These are phyloP conservation scores for Drosophila jambulina DNA, from an alignment of 1,140 invertebrate species.

Conservation along the genomic window DNA sequence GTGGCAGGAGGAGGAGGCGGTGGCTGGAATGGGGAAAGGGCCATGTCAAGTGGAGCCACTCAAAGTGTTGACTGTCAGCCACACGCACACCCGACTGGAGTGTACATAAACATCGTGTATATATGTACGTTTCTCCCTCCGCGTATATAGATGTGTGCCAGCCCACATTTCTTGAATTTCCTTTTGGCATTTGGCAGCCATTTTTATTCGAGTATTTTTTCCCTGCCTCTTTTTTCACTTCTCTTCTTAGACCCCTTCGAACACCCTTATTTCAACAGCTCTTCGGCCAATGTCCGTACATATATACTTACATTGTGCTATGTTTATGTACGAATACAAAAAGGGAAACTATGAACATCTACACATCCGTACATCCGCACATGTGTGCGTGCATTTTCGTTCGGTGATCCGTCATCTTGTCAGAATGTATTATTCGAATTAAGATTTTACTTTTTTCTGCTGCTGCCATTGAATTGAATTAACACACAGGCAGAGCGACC, in stretches of 20 bases:
- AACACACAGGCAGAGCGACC: conserved; percentile 53
- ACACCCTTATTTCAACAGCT: conserved; percentile 74
- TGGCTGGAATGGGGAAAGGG: conserved; percentile 26
- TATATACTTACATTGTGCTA: conserved; percentile 19
- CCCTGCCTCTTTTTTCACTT: not conserved
- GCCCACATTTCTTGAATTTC: conserved; percentile 57
- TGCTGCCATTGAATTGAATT: conserved; percentile 83
- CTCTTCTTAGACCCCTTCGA: conserved; percentile 52
- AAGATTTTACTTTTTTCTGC: conserved; percentile 83
- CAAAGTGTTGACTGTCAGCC: conserved; percentile 80
- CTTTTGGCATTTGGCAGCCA: conserved; percentile 72
- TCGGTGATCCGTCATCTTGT: conserved; percentile 85
- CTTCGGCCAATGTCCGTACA: conserved; percentile 34
- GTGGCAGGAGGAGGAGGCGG: conserved; percentile 11
- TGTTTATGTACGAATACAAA: conserved; percentile 51
- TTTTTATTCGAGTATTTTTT: conserved; percentile 56
- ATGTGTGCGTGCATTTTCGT: conserved; percentile 79
- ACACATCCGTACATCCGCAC: conserved; percentile 36
- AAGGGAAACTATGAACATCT: conserved; percentile 78
- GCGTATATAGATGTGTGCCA: conserved; percentile 22
- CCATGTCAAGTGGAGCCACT: conserved; percentile 77
- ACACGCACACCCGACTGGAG: conserved; percentile 62
- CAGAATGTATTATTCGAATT: conserved; percentile 85
- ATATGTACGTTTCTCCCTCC: conserved; percentile 10
- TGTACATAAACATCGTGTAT: conserved; percentile 3